Conservation (phyloP, 2,888 invertebrate species). For the Cremastinae sp. region DNA sequence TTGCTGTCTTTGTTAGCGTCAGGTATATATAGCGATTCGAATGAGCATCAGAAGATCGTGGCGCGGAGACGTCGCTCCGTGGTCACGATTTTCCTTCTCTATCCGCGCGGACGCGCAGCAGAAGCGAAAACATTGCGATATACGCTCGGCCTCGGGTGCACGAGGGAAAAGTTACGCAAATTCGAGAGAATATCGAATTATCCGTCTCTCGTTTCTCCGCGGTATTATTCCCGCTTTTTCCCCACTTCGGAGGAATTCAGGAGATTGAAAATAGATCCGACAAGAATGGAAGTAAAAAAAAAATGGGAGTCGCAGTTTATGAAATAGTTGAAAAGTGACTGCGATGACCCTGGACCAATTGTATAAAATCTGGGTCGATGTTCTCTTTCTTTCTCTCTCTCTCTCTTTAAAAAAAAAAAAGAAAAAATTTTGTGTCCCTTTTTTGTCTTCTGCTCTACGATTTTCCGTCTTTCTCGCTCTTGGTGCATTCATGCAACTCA, state of each 20-base stretch:
- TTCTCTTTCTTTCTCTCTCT: slow-evolving; percentile 21
- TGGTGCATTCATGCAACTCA: slow-evolving; percentile 63
- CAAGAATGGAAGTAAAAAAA: background rate
- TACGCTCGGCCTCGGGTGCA: slow-evolving; percentile 13
- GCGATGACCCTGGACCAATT: slow-evolving; percentile 55
- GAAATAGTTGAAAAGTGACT: slow-evolving; percentile 41
- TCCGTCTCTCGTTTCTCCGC: slow-evolving; percentile 38
- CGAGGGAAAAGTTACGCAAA: slow-evolving; percentile 51
- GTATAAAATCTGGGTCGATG: slow-evolving; percentile 52
- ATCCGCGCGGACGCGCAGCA: too few relatives aligned
- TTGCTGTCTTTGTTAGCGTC: slow-evolving; percentile 5
- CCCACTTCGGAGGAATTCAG: background rate
- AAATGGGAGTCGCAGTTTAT: background rate
- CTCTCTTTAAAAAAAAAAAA: slow-evolving; percentile 12
- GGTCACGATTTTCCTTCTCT: slow-evolving; percentile 52
- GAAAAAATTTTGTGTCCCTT: background rate
- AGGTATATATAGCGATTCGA: slow-evolving; percentile 17
- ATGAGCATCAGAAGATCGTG: slow-evolving; percentile 50
- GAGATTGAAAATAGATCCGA: background rate
- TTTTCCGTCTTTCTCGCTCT: slow-evolving; percentile 34
- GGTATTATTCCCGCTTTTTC: slow-evolving; percentile 2
- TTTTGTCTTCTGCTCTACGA: slow-evolving; percentile 7
- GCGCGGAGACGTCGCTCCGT: slow-evolving; percentile 47
- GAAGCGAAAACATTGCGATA: slow-evolving; percentile 47
- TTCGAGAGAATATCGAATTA: slow-evolving; percentile 53